Evolutionary conservation across 2,888 invertebrate species (phyloP).

Genomic region (Fragum sueziense): DNA sequence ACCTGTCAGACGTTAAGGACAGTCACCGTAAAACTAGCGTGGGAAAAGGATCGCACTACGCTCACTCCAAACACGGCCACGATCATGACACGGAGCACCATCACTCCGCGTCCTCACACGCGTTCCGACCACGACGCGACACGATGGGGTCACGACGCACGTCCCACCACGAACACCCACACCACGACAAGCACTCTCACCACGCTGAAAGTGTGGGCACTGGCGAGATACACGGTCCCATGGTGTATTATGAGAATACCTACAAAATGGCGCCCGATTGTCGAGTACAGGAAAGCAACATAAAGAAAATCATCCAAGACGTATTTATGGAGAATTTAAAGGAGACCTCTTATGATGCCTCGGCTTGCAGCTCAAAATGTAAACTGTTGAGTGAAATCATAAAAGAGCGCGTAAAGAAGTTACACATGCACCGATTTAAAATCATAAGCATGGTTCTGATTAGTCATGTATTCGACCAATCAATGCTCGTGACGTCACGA

Average conservation of each 20-base stretch:
- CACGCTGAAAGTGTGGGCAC: constrained; percentile 69
- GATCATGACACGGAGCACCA: constrained; percentile 59
- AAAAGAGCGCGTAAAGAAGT: constrained; percentile 71
- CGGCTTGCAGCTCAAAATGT: constrained; percentile 66
- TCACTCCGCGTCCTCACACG: constrained; percentile 57
- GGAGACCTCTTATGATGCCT: constrained; percentile 66
- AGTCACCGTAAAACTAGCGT: not conserved
- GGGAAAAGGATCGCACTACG: constrained; percentile 19
- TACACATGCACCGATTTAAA: constrained; percentile 71
- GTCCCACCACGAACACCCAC: constrained; percentile 33
- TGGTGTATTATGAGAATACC: constrained; percentile 73
- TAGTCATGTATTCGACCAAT: constrained; percentile 68
- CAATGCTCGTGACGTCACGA: constrained; percentile 71
- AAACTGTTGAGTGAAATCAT: constrained; percentile 72
- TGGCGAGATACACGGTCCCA: constrained; percentile 49
- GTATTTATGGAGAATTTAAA: constrained; percentile 71
- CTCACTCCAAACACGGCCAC: constrained; percentile 44
- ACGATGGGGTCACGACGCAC: constrained; percentile 60
- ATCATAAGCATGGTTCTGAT: constrained; percentile 72
- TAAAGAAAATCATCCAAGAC: constrained; percentile 62
- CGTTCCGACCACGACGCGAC: constrained; percentile 64
- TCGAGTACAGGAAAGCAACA: constrained; percentile 60
- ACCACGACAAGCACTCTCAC: constrained; percentile 51
- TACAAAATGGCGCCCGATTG: constrained; percentile 73
- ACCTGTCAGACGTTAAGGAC: constrained; percentile 25